Evolutionary conservation across 2,797 vertebrate species (phyloP), one percentile per base, ranked within the genome.

Genomic region (Pipistrellus pipistrellus): DNA sequence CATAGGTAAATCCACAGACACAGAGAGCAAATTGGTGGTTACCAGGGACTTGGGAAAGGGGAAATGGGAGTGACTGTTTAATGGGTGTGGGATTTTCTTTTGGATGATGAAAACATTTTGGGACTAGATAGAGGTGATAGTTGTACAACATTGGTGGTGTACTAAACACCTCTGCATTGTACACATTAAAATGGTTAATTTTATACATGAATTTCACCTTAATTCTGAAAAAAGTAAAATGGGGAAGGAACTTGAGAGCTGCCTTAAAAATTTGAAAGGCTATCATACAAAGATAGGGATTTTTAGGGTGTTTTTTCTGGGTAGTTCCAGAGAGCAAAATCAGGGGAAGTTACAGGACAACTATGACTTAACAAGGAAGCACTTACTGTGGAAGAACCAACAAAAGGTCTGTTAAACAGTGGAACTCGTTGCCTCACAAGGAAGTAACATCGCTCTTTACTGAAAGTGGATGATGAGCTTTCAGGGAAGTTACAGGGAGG

Each of bases 21-120:
- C 55, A 91, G 69, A 95, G 93, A 92, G 30, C 46, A 89, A 85
- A 75, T n/a, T 86, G 53, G 68, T 84, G 64, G 46, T 89, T 85
- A 46, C 41, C 68, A 84, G 84, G 27, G 55, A 10, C 30, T 85
- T 18, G 9, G 35, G 32, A 23, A 85, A 30, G 8, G 38, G 59
- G 51, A 66, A 91, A 77, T 23, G 23, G 11, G 14, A 89, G 20
- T 78, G 53, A 83, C n/a, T 89, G 20, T 46, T 91, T 89, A 87
- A 41, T 12, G 73, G 21, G 38, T 53, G 11, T 80, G 23, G n/a
- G 8, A 15, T 88, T 92, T 92, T 83, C 32, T 84, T 94, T 96
- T 68, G 46, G 41, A 14, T 87, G 85, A 91, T 75, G 27, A 82
- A 95, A 93, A 94, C 90, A 32, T 75, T 95, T 95, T 92, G 80